Evolutionary conservation across 2,113 vertebrate genomes (phyloP), one percentile per base, ranked within the genome.

Genomic region (Limanda limanda): DNA sequence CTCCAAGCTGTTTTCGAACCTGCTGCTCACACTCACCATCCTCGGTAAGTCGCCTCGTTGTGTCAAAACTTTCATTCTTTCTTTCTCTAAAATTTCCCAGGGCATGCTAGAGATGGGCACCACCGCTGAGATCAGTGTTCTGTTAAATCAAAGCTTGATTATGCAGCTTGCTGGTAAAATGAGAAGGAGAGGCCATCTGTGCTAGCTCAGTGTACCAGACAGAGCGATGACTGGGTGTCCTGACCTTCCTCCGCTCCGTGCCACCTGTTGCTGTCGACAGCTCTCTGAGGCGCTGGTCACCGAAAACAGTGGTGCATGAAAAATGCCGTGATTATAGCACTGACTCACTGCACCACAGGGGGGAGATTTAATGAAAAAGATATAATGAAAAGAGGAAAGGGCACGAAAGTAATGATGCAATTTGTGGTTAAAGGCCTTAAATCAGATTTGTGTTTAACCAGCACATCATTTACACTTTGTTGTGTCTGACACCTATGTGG

Each of bases 11-110:
- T 93, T 90, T 76, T 98, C 94, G 93, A 99, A 99, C 79, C 95
- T 99, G 74, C 95, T 99, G 88, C 96, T 99, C 84, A 96, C 97
- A 0, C 95, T 99, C 62, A 99, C 98, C 0, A 94, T 99, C 25
- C 91, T 98, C 0, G 97, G 98, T 99, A 91, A 93, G 97, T 92
- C 5, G 4, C 1, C 18, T 62, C 58, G 8, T 40, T 2, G 0
- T 1, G 0, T 1, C 12, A 4, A 14, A 17, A 35, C 1, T 20
- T 51, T 20, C 71, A 0, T 27, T 10, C 54, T 52, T 0, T 37
- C 25, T 51, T 5, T 67, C 60, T 48, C 14, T 42, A 4, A 5
- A 8, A n/a, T 55, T 24, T 51, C 9, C 7, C 15, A 65, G 20
- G 1, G 8, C 8, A 4, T 7, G 23, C n/a, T 61, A 31, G 5